Base-by-base conservation (phyloP, 37 sponge, comb jelly and placozoan species). In the Halichondria panicea region DNA sequence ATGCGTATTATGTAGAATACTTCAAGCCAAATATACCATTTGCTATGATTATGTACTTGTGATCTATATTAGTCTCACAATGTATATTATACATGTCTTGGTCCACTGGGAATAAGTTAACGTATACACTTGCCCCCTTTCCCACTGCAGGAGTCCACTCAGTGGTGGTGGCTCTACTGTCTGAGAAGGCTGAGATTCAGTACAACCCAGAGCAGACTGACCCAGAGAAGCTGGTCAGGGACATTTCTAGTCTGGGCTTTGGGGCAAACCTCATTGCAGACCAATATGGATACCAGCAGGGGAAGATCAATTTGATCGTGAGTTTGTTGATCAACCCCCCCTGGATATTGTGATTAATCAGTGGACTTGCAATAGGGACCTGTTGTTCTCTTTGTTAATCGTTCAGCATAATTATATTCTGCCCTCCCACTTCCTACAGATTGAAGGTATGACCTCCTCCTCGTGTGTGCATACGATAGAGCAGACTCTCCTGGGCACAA, bases 401-500 rank as follows among this genome's bases (percentile, higher is more conserved):
- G n/a, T n/a, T n/a, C n/a, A n/a, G n/a, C n/a, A n/a, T n/a, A n/a
- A n/a, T n/a, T n/a, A n/a, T n/a, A n/a, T n/a, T n/a, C n/a, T n/a
- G n/a, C 8, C 22, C 35, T 65, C 4, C n/a, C 18, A 18, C n/a
- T n/a, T n/a, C 40, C 22, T 60, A 12, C 30, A 84, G 86, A 79
- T 91, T n/a, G 66, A 79, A 21, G 99, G 99, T 7, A 98, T 98
- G 99, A 92, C 91, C 18, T 98, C 96, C 79, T 81, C 92, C 33
- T 95, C 96, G 1, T 98, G 96, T 91, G 99, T 98, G 36, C 74
- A 76, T 63, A 59, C 88, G 35, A 95, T 98, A 61, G 96, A 98
- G 77, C 69, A 89, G 19, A 79, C 91, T 4, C 75, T 95, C 21
- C 62, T 52, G 58, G 63, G 76, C 52, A 70, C 43, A 12, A 44